Evolutionary conservation across 2,888 invertebrate genomes (phyloP), one percentile per base, ranked within the genome.

Genomic region (Netelia virgata): DNA sequence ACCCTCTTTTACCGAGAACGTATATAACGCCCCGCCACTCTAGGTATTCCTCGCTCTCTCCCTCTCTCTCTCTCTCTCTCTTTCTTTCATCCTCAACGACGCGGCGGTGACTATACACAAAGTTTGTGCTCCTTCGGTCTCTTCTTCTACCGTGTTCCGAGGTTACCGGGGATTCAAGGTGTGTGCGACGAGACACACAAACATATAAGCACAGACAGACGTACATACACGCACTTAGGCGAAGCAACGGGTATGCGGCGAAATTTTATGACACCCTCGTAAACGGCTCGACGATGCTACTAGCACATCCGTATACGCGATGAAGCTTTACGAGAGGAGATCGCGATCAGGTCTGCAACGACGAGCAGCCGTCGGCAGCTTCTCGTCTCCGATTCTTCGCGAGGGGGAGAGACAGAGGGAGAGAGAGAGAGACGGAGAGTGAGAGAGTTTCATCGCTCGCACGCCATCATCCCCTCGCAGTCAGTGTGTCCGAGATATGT

Each of bases 181-280:
- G 36, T 36, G 36, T 36, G 36, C 36, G 36, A 36, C 47, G 14
- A 14, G 47, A 47, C 14, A 47, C 47, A 47, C 47, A n/a, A n/a
- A n/a, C n/a, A n/a, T n/a, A n/a, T n/a, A n/a, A n/a, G n/a, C n/a
- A n/a, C n/a, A n/a, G n/a, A 43, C 43, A 43, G 1, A 47, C 47
- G 1, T 8, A 47, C 47, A 47, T 14, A 47, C 47, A 14, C 14
- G 10, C 47, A 3, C 47, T 10, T 14, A 47, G 11, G 3, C 47
- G 47, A 14, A 47, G 47, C 11, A 2, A 14, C 47, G 47, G 47
- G 47, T 47, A 64, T 86, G 82, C 79, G 79, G 87, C 85, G 84
- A 86, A 86, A 86, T 89, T 89, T 88, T 89, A 89, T 88, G 87
- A 85, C 70, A 83, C 86, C 84, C 83, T 87, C 88, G 86, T 88